Evolutionary conservation across 2,888 invertebrate genomes (phyloP), one percentile per base, ranked within the genome.

Genomic region (Platycnemis pennipes): DNA sequence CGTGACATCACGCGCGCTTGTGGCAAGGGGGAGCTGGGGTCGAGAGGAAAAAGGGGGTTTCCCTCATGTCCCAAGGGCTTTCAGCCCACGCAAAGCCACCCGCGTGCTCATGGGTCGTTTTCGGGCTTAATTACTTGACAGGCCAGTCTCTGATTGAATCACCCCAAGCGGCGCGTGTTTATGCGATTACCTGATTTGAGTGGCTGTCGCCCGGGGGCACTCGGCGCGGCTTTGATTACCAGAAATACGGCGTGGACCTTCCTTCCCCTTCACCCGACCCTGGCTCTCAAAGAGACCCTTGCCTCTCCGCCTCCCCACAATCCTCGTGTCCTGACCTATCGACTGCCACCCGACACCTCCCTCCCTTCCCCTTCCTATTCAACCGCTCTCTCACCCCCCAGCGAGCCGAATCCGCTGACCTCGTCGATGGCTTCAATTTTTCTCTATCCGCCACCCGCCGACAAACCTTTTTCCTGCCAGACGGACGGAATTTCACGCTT

Each of bases 61-160:
- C 37, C 31, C n/a, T 11, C 77, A 11, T 31, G 5, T 77, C 26
- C 26, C n/a, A 63, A 63, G 63, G 63, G 37, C 16, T 77, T 69
- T 77, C 8, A 77, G 26, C 77, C 37, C 37, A 0, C 13, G 13
- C 63, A 37, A 37, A 37, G 77, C 77, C 77, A 1, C 16, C 77
- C 77, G 77, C 77, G 77, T 77, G 77, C 37, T 26, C 77, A 13
- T 37, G 77, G 77, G 77, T 77, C 77, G 77, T 77, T 77, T 77
- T 77, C 77, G 31, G 77, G 31, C 77, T 77, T 77, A 77, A 77
- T 77, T 77, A 77, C 77, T 77, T 77, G 77, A 77, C 77, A 77
- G 77, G 77, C 77, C 13, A 16, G 77, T 37, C 77, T 77, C 77
- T 77, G 77, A 77, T 77, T 77, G 77, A 77, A 77, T 77, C 77